Evolutionary conservation across 2,113 vertebrate species (phyloP), one percentile per base, ranked within the genome.

Genomic region (Regulus satrapa): DNA sequence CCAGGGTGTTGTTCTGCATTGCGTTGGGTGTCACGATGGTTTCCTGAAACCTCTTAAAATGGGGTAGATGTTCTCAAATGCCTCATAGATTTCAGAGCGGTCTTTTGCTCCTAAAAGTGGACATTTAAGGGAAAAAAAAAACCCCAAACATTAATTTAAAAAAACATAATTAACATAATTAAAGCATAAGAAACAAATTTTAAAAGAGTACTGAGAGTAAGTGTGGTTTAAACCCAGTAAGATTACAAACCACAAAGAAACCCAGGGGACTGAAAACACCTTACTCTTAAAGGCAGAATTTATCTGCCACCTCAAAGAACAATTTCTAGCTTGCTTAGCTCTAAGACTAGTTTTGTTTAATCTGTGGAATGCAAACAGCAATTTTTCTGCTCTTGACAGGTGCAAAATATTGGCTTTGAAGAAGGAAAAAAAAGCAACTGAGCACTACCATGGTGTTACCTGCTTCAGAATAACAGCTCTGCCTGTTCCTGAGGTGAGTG

Each of bases 1-100:
- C n/a, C 74, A 49, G 18, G 18, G 18, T 9, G 24, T 58, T 81
- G 6, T 46, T 73, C 19, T 58, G 43, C 55, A 9, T 55, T 78
- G 25, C 18, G 95, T 43, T 84, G 43, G 28, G 51, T 1, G 14
- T 84, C 97, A 95, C 7, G 89, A 91, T 9, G 96, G 79, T 94
- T 99, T 99, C 97, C 98, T 98, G 98, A 99, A 99, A 52, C 98
- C 98, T 95, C 98, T 99, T 66, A 99, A 97, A 95, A 99, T 99
- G 17, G 99, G 99, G 94, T 99, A 99, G 97, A 99, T 99, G 97
- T 99, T 99, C 98, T 99, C 99, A 97, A 99, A 99, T 4, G 99
- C 99, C 92, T 99, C 99, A 84, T 99, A 99, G 97, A 99, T 99
- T 96, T 99, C 99, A 12, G 98, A 98, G 91, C 99, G 98, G 36